These are phyloP conservation scores for Tragelaphus scriptus DNA, from an alignment of 2,113 vertebrate species.

Conservation along the genomic window DNA sequence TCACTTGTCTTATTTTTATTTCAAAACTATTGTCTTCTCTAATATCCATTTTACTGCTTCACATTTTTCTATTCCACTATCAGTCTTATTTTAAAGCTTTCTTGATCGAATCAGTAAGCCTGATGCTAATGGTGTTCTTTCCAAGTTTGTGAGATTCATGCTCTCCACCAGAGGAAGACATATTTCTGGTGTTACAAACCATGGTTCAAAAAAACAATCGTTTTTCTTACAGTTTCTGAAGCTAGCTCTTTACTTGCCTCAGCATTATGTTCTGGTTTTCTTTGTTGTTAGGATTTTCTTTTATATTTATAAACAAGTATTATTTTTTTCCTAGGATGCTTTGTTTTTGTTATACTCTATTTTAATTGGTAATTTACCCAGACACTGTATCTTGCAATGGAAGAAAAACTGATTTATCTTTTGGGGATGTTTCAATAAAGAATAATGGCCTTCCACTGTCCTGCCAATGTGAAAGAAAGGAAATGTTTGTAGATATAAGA, in stretches of 20 bases:
- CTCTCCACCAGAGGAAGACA: not conserved
- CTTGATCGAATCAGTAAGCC: not conserved
- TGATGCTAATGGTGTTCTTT: not conserved
- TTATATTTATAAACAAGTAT: not conserved
- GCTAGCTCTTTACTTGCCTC: not conserved
- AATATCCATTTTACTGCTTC: not conserved
- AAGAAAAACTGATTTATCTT: not conserved
- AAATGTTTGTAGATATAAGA: not conserved
- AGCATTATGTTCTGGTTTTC: not conserved
- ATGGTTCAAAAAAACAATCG: not conserved
- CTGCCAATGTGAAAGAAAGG: not conserved
- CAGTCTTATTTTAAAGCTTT: not conserved
- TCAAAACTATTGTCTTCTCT: not conserved
- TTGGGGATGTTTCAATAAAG: not conserved
- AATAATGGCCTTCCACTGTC: not conserved
- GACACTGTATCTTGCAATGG: not conserved
- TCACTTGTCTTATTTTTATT: conserved; percentile 1
- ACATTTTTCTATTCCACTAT: not conserved
- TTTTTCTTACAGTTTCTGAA: not conserved
- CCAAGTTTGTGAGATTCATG: not conserved
- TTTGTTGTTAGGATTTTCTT: not conserved
- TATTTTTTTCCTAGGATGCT: not conserved
- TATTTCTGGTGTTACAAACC: not conserved
- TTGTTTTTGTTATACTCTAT: not conserved
- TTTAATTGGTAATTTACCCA: not conserved